These are phyloP conservation scores for Sphinx pinastri DNA, from an alignment of 2,888 invertebrate species.

Conservation along the genomic window DNA sequence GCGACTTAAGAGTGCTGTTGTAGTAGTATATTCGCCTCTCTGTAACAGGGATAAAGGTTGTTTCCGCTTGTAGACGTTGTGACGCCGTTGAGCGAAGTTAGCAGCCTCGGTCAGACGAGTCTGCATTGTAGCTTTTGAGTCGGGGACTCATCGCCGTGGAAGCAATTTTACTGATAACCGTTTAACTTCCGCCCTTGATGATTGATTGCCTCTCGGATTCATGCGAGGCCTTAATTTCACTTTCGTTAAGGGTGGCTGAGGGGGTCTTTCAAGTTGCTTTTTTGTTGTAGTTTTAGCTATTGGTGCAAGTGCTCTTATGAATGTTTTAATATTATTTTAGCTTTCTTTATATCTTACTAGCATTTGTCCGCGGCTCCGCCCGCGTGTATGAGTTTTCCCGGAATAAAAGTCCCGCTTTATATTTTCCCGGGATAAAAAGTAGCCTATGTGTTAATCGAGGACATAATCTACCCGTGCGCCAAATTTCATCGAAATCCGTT, in stretches of 20 bases:
- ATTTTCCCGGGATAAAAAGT: too few species aligned
- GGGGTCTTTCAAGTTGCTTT: background rate
- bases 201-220: conserved; percentile 19
- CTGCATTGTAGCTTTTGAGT: conserved; percentile 18
- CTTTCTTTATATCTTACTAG: background rate
- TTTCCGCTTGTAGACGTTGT: background rate
- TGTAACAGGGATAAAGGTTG: background rate
- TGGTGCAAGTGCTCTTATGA: background rate
- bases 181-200: conserved; percentile 20
- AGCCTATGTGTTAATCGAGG: too few species aligned
- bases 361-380: too few species aligned
- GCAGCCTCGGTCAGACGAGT: conserved; percentile 11
- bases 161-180: conserved; percentile 25
- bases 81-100: conserved; percentile 10
- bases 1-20: background rate
- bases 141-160: conserved; percentile 11
- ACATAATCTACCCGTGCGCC: too few species aligned
- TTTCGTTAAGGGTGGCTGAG: background rate
- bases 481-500: too few species aligned
- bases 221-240: background rate
- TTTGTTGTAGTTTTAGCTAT: background rate
- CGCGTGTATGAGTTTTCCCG: too few species aligned
- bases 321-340: background rate
- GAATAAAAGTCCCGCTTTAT: too few species aligned
- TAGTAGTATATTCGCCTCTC: conserved; percentile 5